phyloP scores from a whole-genome alignment of 2,797 vertebrate species.

The Epinephelus coioides region DNA sequence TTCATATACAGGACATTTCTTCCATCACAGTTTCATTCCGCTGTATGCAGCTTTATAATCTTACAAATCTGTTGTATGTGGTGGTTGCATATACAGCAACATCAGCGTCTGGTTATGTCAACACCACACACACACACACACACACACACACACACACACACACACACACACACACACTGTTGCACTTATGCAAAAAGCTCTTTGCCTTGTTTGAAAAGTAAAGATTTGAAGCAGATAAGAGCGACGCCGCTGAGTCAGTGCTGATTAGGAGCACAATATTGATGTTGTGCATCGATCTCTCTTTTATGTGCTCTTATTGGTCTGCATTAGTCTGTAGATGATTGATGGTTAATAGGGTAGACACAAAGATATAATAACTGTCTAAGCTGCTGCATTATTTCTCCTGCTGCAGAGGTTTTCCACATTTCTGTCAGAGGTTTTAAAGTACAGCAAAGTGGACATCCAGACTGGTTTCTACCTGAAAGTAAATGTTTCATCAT shows the following conservation, averaged over 20 bases:
- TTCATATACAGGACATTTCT: not conserved
- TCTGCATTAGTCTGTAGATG: not conserved
- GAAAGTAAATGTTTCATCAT: not conserved
- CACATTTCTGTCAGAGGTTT: not conserved
- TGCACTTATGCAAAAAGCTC: not conserved
- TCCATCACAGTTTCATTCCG: not conserved
- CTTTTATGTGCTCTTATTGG: conserved; percentile 22
- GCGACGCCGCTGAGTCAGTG: not conserved
- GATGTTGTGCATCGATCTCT: conserved; percentile 32
- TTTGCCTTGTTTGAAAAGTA: conserved; percentile 12
- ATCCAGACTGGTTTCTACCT: not conserved
- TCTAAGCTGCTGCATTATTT: no score
- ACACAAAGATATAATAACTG: no score
- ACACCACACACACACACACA: not conserved
- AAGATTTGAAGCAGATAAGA: conserved; percentile 2
- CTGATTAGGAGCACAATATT: conserved; percentile 30
- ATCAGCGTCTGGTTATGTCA: no score
- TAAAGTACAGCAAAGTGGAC: not conserved
- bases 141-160: not conserved
- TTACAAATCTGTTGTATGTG: not conserved
- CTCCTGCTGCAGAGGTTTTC: not conserved
- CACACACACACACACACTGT: not conserved
- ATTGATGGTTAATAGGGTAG: no score
- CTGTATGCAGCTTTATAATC: no score
- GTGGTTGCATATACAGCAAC: not conserved